Evolutionary conservation across 2,797 vertebrate species (phyloP).

Genomic region (Enteromius treurensis): DNA sequence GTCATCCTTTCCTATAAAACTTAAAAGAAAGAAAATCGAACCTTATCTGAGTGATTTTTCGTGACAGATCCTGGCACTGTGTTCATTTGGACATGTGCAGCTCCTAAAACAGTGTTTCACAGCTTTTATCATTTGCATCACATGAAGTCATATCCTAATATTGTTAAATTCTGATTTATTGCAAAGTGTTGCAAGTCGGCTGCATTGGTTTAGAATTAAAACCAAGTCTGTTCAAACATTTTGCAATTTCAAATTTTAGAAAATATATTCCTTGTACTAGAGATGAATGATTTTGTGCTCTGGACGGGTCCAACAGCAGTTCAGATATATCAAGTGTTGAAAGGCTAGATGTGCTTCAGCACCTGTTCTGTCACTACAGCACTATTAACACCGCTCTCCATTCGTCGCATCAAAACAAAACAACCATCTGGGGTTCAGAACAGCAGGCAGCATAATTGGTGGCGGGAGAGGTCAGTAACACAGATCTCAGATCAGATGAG

Average conservation of each 20-base stretch:
- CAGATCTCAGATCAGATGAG: slow-evolving; percentile 19
- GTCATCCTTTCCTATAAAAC: too few relatives aligned
- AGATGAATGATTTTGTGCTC: slow-evolving; percentile 7
- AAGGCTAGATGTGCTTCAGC: slow-evolving; percentile 28
- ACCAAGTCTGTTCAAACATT: background rate
- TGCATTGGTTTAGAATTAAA: background rate
- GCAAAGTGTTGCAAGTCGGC: background rate
- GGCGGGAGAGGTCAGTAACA: slow-evolving; percentile 13
- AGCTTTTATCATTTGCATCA: background rate
- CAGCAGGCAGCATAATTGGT: slow-evolving; percentile 31
- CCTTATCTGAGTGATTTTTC: too few relatives aligned
- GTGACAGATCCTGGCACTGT: background rate
- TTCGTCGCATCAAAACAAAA: slow-evolving; percentile 58
- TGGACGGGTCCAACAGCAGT: background rate
- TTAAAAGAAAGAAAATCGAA: too few relatives aligned
- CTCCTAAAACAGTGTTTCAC: background rate
- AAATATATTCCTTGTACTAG: background rate
- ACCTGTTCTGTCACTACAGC: slow-evolving; percentile 41
- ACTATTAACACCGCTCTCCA: slow-evolving; percentile 35
- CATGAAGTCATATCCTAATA: background rate
- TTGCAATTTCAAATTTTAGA: background rate
- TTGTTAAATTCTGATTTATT: background rate
- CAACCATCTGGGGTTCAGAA: slow-evolving; percentile 2
- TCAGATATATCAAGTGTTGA: slow-evolving; percentile 26
- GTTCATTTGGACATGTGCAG: background rate